These are phyloP conservation scores for Crossocerus cetratus DNA, from an alignment of 2,888 invertebrate genomes.

Conservation along the genomic window DNA sequence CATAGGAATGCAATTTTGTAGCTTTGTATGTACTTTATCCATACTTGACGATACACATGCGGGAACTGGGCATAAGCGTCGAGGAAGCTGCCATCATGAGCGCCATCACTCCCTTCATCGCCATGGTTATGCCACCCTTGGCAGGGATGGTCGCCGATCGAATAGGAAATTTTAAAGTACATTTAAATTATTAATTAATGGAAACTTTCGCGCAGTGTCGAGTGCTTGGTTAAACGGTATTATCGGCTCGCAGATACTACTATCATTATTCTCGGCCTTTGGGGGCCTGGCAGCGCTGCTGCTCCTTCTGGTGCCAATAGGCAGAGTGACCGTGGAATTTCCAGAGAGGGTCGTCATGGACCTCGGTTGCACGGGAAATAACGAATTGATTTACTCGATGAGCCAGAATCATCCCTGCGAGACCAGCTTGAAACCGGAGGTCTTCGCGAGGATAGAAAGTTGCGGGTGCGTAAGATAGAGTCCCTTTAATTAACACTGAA, in stretches of 20 bases:
- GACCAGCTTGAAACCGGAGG: conserved; percentile 55
- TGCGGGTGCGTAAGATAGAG: conserved; percentile 68
- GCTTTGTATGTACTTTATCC: conserved; percentile 87
- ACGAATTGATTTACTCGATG: conserved; percentile 65
- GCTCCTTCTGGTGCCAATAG: conserved; percentile 84
- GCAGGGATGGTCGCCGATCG: conserved; percentile 88
- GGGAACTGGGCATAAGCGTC: conserved; percentile 87
- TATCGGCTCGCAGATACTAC: conserved; percentile 78
- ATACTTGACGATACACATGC: conserved; percentile 88
- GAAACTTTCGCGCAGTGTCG: not conserved
- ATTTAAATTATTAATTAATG: not conserved
- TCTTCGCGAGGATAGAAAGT: conserved; percentile 67
- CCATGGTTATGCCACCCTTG: conserved; percentile 87
- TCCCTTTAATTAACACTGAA: too few relatives aligned
- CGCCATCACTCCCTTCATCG: conserved; percentile 85
- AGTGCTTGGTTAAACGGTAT: not conserved
- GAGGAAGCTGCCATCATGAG: conserved; percentile 90
- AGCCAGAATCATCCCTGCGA: conserved; percentile 68
- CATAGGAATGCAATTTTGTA: conserved; percentile 70
- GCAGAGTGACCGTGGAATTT: conserved; percentile 82
- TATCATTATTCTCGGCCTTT: conserved; percentile 83
- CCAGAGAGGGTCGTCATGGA: conserved; percentile 82
- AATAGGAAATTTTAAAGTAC: conserved; percentile 88
- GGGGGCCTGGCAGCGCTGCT: conserved; percentile 84
- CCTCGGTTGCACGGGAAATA: conserved; percentile 77